A percentile compares a stretch with the other conserved stretches of the same genome.
These are phyloP conservation scores for Mormyrus lacerda DNA, from an alignment of 2,113 vertebrate species.

Conservation along the genomic window DNA sequence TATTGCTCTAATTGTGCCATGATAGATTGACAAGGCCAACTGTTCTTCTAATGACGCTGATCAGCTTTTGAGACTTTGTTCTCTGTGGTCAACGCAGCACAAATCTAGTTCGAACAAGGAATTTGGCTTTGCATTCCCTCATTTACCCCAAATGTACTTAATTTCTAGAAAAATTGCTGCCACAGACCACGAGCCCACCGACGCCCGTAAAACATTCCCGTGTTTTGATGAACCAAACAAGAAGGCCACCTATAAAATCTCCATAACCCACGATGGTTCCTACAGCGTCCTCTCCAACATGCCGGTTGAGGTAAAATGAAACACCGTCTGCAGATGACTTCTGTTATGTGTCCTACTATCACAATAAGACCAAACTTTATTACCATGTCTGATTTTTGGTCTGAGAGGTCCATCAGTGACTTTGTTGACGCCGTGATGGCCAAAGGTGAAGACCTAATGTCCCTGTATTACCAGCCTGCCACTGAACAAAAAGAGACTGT, in stretches of 20 bases:
- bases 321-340: background rate
- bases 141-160: conserved; percentile 28
- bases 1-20: background rate
- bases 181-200: conserved; percentile 93
- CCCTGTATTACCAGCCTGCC: background rate
- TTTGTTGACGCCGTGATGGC: background rate
- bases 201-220: conserved; percentile 91
- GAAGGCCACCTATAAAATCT: conserved; percentile 84
- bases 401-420: background rate
- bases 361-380: background rate
- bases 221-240: conserved; percentile 97
- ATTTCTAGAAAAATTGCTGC: conserved; percentile 85
- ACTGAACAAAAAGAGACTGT: background rate
- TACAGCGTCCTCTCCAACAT: conserved; percentile 88
- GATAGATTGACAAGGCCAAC: background rate
- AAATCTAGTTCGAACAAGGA: background rate
- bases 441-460: background rate
- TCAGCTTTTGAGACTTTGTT: background rate
- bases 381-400: background rate
- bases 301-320: conserved; percentile 65
- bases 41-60: background rate
- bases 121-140: background rate
- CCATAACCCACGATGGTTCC: conserved; percentile 59
- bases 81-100: background rate
- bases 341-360: background rate